phyloP scores from a whole-genome alignment of 2,888 invertebrate species.

The Agonopterix heracliana region DNA sequence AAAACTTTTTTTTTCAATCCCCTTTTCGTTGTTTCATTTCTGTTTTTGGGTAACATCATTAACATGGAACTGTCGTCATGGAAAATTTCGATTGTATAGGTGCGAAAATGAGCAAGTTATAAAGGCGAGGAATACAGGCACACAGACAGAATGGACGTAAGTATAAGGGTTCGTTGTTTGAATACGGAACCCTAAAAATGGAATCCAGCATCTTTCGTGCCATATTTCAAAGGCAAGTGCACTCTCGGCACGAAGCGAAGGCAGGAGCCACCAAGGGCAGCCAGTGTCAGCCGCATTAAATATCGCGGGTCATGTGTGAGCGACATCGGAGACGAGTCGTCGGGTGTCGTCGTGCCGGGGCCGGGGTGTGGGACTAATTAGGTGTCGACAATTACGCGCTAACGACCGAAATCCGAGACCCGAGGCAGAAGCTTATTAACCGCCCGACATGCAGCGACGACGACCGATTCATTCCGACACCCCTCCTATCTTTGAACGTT shows the following conservation, averaged over 20 bases:
- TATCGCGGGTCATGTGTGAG: conserved; percentile 59
- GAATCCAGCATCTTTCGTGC: not conserved
- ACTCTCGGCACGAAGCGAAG: conserved; percentile 13
- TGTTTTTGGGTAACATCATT: no score
- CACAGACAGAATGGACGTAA: no score
- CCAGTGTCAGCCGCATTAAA: conserved; percentile 18
- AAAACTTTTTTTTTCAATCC: no score
- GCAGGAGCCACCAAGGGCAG: conserved; percentile 6
- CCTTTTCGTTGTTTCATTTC: no score
- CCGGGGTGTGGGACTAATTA: conserved; percentile 53
- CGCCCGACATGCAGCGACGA: conserved; percentile 33
- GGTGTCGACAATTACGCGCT: conserved; percentile 66
- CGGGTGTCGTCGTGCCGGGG: conserved; percentile 29
- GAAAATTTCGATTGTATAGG: no score
- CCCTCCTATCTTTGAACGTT: conserved; percentile 19
- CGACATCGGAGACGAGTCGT: conserved; percentile 50
- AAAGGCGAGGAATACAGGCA: no score
- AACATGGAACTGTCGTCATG: no score
- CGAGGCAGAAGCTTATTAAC: conserved; percentile 54
- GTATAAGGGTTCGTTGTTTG: no score
- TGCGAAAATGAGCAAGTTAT: no score
- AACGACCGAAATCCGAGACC: conserved; percentile 65
- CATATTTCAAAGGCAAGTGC: conserved; percentile 3
- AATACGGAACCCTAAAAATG: no score
- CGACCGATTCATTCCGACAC: conserved; percentile 32